A percentile compares a stretch with the other conserved stretches of the same genome.
Conservation (phyloP, 2,113 vertebrate genomes). For the Cynoglossus semilaevis region DNA sequence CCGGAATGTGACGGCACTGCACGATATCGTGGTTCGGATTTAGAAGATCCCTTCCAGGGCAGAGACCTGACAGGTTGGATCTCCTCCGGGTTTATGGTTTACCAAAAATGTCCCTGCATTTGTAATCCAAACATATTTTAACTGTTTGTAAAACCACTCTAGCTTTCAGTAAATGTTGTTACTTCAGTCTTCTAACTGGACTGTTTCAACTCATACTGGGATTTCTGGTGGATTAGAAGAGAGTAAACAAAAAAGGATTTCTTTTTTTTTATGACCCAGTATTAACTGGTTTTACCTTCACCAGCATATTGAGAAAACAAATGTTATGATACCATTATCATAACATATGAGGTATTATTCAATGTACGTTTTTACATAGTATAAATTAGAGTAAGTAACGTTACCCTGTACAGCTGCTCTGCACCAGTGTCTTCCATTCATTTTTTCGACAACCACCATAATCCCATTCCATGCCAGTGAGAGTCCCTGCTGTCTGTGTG, state of each 20-base stretch:
- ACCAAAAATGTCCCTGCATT: not conserved
- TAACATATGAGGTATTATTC: no score
- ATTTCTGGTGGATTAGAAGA: not conserved
- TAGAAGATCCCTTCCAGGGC: slow-evolving; percentile 90
- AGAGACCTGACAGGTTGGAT: slow-evolving; percentile 87
- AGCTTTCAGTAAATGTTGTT: no score
- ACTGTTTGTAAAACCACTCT: not conserved
- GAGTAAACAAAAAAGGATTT: not conserved
- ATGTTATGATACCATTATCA: no score
- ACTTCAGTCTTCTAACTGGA: no score
- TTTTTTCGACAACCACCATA: no score
- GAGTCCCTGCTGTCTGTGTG: no score
- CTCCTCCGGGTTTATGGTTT: not conserved
- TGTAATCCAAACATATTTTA: slow-evolving; percentile 1
- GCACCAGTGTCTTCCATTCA: not conserved
- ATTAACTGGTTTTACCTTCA: not conserved
- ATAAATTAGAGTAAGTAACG: not conserved
- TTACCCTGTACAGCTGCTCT: not conserved
- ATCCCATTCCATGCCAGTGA: no score
- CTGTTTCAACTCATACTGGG: no score
- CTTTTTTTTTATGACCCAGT: not conserved
- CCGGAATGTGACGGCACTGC: slow-evolving; percentile 89
- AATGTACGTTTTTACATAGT: no score
- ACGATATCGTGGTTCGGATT: slow-evolving; percentile 79
- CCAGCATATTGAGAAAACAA: not conserved